Base-by-base conservation (phyloP, 2,888 invertebrate species). In the Clostera curtula region DNA sequence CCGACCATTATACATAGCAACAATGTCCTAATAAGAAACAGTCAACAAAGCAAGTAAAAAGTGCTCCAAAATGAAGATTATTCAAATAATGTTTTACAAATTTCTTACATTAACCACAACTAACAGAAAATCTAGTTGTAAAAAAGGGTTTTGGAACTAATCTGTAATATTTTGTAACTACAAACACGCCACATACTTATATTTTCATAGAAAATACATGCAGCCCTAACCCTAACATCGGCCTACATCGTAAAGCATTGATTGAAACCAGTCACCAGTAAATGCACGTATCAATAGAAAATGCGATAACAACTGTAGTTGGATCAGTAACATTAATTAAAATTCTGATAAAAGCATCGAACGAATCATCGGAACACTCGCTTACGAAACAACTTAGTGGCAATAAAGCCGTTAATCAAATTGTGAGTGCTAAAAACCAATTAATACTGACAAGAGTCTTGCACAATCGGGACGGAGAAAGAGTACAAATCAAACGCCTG, bases 371-470 rank as follows among this genome's bases (percentile, higher is more conserved):
- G 24, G 28, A 19, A 36, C 34, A 36, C 14, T 10, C 10, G 7
- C 28, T 40, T 43, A 35, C 27, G 38, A 48, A 47, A 48, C 19
- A 30, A 38, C 10, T 43, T 36, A 20, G 33, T 37, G 37, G 32
- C 43, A 43, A 50, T 43, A 43, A 50, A 37, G 29, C 27, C 22
- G 35, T 48, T 50, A 43, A 47, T 48, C 36, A 45, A 50, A 37
- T 36, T 43, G 35, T 27, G 43, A 65, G 53, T 60, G 59, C 63
- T 66, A 65, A 68, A 71, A 73, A 61, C 59, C 65, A 73, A 75
- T 75, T 73, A 69, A 69, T 69, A 55, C 49, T 62, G 62, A 70
- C 57, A 52, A 49, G 56, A 49, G 52, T 57, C 64, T 49, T 67
- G 51, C 61, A 55, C 61, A 67, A 67, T 60, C 49, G 47, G 45